Base-by-base conservation (phyloP, 2,113 vertebrate genomes). In the Callorhinus ursinus region DNA sequence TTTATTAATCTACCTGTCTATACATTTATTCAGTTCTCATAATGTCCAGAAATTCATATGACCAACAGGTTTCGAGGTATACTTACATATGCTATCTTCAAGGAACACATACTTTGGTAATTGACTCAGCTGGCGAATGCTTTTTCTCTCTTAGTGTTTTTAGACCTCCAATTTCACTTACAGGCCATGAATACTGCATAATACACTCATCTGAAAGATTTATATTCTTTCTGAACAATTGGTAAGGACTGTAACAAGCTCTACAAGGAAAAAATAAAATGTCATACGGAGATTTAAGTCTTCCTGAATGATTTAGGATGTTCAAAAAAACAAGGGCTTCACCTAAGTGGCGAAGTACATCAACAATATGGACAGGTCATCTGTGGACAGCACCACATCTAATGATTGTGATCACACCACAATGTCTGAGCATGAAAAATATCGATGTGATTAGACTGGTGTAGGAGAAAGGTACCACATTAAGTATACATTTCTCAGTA, bases 91-190 rank as follows among this genome's bases (percentile, higher is more conserved):
- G 1, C 69, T 53, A 82, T 90, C 95, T 97, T 84, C 51, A 84
- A 63, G 51, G 57, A 89, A 72, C 26, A 83, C 22, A 71, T 49
- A n/a, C 11, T 83, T 42, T 80, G 88, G 5, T 93, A 96, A 83
- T 91, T 85, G 85, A 97, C 49, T 96, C 67, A 63, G 74, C n/a
- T 65, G 24, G 24, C 65, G 79, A 95, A 57, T 86, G 33, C 11
- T 76, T 84, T 95, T 84, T n/a, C 65, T 95, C 16, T 74, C 93
- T 93, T 55, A 80, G n/a, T 65, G 51, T 72, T 93, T 98, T 98
- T 74, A 81, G 59, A 87, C 15, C 46, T 95, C 15, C 90, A 90
- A 28, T 96, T 96, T 95, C 69, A 93, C 24, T 96, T 96, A 88
- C 0, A 33, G 24, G 13, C 39, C 33, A 79, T 77, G 87, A 97